phyloP scores from a whole-genome alignment of 2,888 invertebrate species.

The Megamerina dolium region DNA sequence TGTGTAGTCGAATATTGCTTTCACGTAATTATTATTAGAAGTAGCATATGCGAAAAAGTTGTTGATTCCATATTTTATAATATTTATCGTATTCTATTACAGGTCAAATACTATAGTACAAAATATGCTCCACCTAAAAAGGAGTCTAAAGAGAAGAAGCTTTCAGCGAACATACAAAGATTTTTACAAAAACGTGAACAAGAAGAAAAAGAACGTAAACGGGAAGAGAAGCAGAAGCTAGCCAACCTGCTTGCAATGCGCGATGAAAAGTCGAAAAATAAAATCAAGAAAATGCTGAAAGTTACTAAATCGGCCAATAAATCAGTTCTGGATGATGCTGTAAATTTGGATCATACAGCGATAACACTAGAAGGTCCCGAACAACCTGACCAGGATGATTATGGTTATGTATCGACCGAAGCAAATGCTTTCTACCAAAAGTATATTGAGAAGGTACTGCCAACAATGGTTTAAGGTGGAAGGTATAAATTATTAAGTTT shows the following conservation, averaged over 20 bases:
- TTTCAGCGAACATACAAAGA: slow-evolving; percentile 75
- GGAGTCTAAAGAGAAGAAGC: slow-evolving; percentile 59
- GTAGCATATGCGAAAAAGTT: too few relatives aligned
- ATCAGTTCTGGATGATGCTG: slow-evolving; percentile 75
- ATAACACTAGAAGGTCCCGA: slow-evolving; percentile 67
- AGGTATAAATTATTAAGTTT: too few relatives aligned
- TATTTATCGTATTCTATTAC: too few relatives aligned
- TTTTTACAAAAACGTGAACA: slow-evolving; percentile 77
- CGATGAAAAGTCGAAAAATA: slow-evolving; percentile 63
- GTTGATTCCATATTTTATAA: too few relatives aligned
- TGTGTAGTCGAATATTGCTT: too few relatives aligned
- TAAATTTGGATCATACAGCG: slow-evolving; percentile 69
- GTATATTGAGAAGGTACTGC: slow-evolving; percentile 75
- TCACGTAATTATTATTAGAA: too few relatives aligned
- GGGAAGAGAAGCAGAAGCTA: slow-evolving; percentile 60
- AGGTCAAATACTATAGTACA: slow-evolving; percentile 66
- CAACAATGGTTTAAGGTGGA: not conserved
- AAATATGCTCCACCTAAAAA: slow-evolving; percentile 79
- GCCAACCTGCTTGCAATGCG: slow-evolving; percentile 61
- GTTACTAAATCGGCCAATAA: slow-evolving; percentile 86
- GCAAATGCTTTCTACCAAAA: slow-evolving; percentile 75
- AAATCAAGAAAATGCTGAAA: slow-evolving; percentile 74
- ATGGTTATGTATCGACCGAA: slow-evolving; percentile 81
- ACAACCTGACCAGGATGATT: slow-evolving; percentile 86
- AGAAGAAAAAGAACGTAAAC: slow-evolving; percentile 63